Base-by-base conservation (phyloP, 2,113 vertebrate species). In the Speoplatyrhinus poulsoni region DNA sequence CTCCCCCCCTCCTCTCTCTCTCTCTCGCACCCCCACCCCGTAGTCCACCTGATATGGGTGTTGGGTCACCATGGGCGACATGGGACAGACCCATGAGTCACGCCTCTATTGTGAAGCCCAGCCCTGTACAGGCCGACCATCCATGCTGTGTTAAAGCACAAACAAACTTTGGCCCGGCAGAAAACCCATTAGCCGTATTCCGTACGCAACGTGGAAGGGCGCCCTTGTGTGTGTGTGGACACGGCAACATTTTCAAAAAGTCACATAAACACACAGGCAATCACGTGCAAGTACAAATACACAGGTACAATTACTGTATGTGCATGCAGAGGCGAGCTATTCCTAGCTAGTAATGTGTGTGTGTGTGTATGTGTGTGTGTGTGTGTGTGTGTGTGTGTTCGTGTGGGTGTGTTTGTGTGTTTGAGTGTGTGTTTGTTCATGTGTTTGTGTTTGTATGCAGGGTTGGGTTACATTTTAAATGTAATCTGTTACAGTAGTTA, bases 141-240 rank as follows among this genome's bases (percentile, higher is more conserved):
- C 65, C 62, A 62, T 85, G 80, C 91, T 80, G 47, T 19, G 77
- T 92, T 93, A 85, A 91, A 74, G 88, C 76, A 64, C 87, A 91
- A 92, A 91, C 85, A 90, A 92, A 90, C 82, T 85, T 77, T 79
- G 76, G 66, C 69, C 75, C 75, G 61, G 83, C 84, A 83, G 86
- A 90, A 88, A 90, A 89, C 87, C 88, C 87, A 89, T 91, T 89
- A 89, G 87, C 80, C 69, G 46, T 87, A 87, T 90, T 26, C 26
- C 80, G 86, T 72, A 19, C 65, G 70, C 16, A 5, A 54, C 73
- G 55, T 64, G 69, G 65, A 71, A 58, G 70, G 5, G 19, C 49
- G 13, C 11, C 11, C n/a, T n/a, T n/a, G n/a, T n/a, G n/a, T n/a
- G n/a, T n/a, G n/a, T n/a, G n/a, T n/a, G n/a, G n/a, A n/a, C 50